These are phyloP conservation scores for Tigriopus japonicus DNA, from an alignment of 1,140 invertebrate genomes.

Conservation along the genomic window DNA sequence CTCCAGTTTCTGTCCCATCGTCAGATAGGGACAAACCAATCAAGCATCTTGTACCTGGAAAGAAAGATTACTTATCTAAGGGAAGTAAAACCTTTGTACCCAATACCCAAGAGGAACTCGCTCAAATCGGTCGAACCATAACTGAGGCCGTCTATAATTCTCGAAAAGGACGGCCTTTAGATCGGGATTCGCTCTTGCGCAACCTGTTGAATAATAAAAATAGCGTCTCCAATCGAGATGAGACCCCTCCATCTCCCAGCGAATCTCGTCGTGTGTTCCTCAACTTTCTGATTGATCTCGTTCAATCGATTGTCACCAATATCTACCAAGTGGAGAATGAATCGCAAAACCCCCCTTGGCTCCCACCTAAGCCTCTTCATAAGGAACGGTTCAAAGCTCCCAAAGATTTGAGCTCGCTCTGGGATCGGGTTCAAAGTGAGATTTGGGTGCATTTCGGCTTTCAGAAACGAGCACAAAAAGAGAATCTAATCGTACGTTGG, in stretches of 20 bases:
- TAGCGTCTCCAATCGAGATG: too few species aligned
- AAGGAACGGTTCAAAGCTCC: not conserved
- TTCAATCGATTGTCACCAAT: not conserved
- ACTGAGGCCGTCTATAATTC: too few species aligned
- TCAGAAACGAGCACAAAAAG: slow-evolving; percentile 21
- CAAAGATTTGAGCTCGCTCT: not conserved
- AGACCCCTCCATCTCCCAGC: too few species aligned
- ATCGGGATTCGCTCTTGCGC: too few species aligned
- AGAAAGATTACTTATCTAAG: too few species aligned
- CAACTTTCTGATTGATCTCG: not conserved
- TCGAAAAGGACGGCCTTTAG: too few species aligned
- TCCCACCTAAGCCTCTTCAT: not conserved
- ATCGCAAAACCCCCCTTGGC: slow-evolving; percentile 8
- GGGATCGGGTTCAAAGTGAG: not conserved
- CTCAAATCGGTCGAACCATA: too few species aligned
- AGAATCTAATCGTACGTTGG: slow-evolving; percentile 41
- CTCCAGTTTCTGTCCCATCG: not conserved
- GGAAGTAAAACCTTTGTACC: too few species aligned
- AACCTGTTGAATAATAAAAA: too few species aligned
- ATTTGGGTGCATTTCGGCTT: slow-evolving; percentile 1
- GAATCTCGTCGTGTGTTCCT: not conserved
- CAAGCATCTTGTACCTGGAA: too few species aligned
- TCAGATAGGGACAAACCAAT: too few species aligned
- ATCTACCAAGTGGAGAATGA: not conserved
- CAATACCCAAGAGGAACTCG: too few species aligned